Evolutionary conservation across 1,140 invertebrate genomes (phyloP), one percentile per base, ranked within the genome.

Genomic region (Colletes latitarsis): DNA sequence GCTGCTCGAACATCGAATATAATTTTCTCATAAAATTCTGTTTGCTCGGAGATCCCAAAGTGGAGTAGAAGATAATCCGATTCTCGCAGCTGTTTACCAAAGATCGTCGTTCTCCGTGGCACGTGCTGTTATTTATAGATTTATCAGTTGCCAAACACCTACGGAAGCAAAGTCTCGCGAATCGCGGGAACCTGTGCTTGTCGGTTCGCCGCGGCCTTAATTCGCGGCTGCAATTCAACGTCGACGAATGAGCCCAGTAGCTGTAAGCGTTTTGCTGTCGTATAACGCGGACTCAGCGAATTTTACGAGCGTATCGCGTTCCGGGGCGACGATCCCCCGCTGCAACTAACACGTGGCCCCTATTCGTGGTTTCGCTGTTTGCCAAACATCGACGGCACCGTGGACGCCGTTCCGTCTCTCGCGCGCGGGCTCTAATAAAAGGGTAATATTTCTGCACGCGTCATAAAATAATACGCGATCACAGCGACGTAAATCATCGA

Each of bases 61-160:
- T 30, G 30, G 30, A 30, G 30, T 30, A 30, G 30, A 30, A 30
- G 30, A 30, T 58, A 58, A 84, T 80, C 70, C 55, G 75, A 41
- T 14, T 10, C 46, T 19, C 41, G 53, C 46, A 14, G 58, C 55
- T 66, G 43, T 73, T 82, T 58, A 41, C 30, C 66, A 41, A 19
- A 63, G 60, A 64, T 30, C 19, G 19, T 39, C 14, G 39, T 30
- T 43, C 63, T 17, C 62, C 14, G 14, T 0, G 66, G 53, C 52
- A 68, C 43, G 43, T 78, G 52, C 30, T 21, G 15, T 8, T 85
- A 85, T 85, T 85, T 84, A 81, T 85, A 85, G 84, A 64, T 77
- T 77, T 73, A 81, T 77, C 58, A 68, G 71, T 69, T 62, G 79
- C 58, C 67, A 80, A 80, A 77, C 19, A 30, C 30, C 58, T 43